Percentiles rank a stretch among this genome's conserved stretches.
Conservation (phyloP, 2,113 vertebrate species). For the Campylorhamphus procurvoides region DNA sequence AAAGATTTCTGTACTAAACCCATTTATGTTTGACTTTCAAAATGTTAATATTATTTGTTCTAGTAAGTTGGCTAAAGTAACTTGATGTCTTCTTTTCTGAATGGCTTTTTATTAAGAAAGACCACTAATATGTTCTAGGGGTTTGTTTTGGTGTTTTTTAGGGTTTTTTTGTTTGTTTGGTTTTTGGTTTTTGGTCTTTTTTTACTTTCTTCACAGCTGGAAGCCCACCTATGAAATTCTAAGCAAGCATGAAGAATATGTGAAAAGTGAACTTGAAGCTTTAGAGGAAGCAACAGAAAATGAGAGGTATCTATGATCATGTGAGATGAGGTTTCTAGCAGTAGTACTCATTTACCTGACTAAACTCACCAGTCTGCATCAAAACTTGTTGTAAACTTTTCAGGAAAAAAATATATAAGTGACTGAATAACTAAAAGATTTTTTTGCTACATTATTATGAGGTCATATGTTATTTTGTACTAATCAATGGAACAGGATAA, state of each 20-base stretch:
- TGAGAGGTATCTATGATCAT: conserved; percentile 70
- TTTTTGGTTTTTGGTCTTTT: background rate
- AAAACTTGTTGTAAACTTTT: background rate
- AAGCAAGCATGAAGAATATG: conserved; percentile 74
- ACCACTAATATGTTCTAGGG: background rate
- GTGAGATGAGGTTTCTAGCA: background rate
- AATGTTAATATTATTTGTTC: background rate
- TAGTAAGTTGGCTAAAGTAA: background rate
- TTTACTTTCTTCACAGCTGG: conserved; percentile 69
- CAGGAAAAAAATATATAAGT: background rate
- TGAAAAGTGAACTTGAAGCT: conserved; percentile 64
- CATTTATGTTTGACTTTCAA: background rate
- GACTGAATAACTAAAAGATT: background rate
- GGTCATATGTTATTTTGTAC: background rate
- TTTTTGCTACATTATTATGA: background rate
- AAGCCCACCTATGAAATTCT: conserved; percentile 73
- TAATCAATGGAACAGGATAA: background rate
- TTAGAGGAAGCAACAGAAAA: conserved; percentile 71
- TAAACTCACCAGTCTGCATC: background rate
- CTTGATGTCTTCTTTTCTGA: background rate
- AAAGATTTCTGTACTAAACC: background rate
- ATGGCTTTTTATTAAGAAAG: background rate
- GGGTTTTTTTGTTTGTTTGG: too few relatives aligned
- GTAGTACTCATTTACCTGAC: background rate
- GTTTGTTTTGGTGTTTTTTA: background rate